Percentiles rank a stretch among this genome's conserved stretches.
phyloP scores from a whole-genome alignment of 1,140 invertebrate species.

The Plutomurus gul region DNA sequence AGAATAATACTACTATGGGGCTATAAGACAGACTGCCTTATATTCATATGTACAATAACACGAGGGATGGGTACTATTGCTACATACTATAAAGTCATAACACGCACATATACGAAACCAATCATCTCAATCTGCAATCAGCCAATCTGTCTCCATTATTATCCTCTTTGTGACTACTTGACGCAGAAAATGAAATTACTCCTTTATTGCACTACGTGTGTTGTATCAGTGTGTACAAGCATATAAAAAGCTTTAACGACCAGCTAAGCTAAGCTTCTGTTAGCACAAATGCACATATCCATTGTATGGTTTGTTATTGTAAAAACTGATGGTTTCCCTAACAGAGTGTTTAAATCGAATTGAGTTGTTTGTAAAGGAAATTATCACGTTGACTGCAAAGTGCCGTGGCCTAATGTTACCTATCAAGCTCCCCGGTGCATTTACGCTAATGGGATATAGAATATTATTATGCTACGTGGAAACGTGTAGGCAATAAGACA shows the following conservation, averaged over 20 bases:
- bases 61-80: not conserved
- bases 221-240: not conserved
- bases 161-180: slow-evolving; percentile 28
- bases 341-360: slow-evolving; percentile 20
- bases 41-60: not conserved
- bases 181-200: slow-evolving; percentile 29
- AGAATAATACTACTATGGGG: too few relatives aligned
- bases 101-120: not conserved
- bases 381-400: not conserved
- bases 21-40: too few relatives aligned
- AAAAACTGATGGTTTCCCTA: not conserved
- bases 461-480: too few relatives aligned
- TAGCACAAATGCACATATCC: not conserved
- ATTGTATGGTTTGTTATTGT: not conserved
- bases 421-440: too few relatives aligned
- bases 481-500: too few relatives aligned
- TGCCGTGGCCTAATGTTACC: too few relatives aligned
- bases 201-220: not conserved
- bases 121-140: slow-evolving; percentile 33
- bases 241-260: not conserved
- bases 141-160: slow-evolving; percentile 33
- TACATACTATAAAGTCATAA: not conserved
- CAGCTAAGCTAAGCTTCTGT: slow-evolving; percentile 12
- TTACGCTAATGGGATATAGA: too few relatives aligned
- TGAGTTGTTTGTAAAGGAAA: slow-evolving; percentile 9